These are phyloP conservation scores for Diceros bicornis DNA, from an alignment of 2,797 vertebrate genomes.

Conservation along the genomic window DNA sequence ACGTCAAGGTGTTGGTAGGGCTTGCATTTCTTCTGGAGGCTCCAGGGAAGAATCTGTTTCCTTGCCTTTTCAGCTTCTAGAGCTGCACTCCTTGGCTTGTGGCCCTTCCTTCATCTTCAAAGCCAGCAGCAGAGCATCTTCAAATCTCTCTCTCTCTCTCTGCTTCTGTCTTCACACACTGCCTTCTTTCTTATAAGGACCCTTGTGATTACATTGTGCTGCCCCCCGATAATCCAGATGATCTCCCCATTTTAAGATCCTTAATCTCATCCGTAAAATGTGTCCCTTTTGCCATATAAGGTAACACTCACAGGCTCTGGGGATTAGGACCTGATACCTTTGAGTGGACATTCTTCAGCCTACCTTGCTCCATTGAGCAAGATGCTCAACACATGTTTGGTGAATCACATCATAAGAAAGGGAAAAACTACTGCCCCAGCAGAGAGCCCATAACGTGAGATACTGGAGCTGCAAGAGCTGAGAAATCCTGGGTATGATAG, in stretches of 20 bases:
- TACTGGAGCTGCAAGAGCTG: neutral
- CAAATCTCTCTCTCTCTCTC: neutral
- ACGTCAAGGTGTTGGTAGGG: neutral
- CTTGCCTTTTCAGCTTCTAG: conserved; percentile 8
- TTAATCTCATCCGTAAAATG: neutral
- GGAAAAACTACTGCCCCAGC: neutral
- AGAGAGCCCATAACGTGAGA: neutral
- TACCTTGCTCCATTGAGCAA: neutral
- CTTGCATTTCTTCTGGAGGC: neutral
- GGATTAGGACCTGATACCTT: neutral
- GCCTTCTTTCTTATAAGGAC: neutral
- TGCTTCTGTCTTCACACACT: neutral
- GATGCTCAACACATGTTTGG: neutral
- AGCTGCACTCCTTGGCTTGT: neutral
- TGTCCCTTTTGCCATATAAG: neutral
- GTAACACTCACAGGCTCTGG: neutral
- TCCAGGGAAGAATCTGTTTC: neutral
- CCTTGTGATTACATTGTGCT: neutral
- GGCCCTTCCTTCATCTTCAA: conserved; percentile 1
- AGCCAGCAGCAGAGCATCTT: neutral
- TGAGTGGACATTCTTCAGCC: neutral
- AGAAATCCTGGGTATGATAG: neutral
- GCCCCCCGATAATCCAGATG: conserved; percentile 8
- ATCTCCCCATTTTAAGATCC: neutral
- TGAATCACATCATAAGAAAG: conserved; percentile 2